These are phyloP conservation scores for Dendrolimus punctatus DNA, from an alignment of 1,140 invertebrate genomes.

Conservation along the genomic window DNA sequence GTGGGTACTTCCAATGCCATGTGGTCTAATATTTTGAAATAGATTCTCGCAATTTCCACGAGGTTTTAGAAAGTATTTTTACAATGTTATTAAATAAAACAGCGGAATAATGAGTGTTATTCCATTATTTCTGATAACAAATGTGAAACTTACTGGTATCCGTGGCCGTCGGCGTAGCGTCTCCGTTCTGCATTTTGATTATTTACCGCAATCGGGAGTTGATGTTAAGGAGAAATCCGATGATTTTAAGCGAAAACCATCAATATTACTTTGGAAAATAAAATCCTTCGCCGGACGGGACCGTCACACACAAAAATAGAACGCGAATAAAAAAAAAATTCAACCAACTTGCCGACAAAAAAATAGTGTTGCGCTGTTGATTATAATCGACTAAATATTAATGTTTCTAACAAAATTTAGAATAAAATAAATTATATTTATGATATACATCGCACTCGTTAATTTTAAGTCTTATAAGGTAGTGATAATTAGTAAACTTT, in stretches of 20 bases:
- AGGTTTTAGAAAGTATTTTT: constrained; percentile 16
- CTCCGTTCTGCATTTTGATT: constrained; percentile 61
- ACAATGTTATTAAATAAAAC: constrained; percentile 36
- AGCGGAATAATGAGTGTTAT: constrained; percentile 34
- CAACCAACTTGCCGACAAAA: constrained; percentile 45
- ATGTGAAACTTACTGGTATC: constrained; percentile 52
- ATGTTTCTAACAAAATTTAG: too few relatives aligned
- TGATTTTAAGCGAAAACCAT: constrained; percentile 45
- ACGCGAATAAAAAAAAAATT: constrained; percentile 69
- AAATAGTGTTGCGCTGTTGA: constrained; percentile 10
- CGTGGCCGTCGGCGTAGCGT: constrained; percentile 38
- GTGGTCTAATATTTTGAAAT: constrained; percentile 13
- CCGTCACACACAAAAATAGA: constrained; percentile 71
- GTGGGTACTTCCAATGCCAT: constrained; percentile 45
- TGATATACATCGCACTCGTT: too few relatives aligned
- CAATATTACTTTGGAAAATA: constrained; percentile 48
- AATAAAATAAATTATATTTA: too few relatives aligned
- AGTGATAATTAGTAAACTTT: too few relatives aligned
- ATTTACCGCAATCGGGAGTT: constrained; percentile 42
- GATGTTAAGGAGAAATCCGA: constrained; percentile 28
- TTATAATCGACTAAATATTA: not conserved
- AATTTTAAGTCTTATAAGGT: too few relatives aligned
- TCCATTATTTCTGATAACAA: constrained; percentile 50
- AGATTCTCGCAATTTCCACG: constrained; percentile 12
- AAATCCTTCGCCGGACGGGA: constrained; percentile 48